Evolutionary conservation across 37 sponge, comb jelly and placozoan species (phyloP).

Genomic region (Amphimedon queenslandica): DNA sequence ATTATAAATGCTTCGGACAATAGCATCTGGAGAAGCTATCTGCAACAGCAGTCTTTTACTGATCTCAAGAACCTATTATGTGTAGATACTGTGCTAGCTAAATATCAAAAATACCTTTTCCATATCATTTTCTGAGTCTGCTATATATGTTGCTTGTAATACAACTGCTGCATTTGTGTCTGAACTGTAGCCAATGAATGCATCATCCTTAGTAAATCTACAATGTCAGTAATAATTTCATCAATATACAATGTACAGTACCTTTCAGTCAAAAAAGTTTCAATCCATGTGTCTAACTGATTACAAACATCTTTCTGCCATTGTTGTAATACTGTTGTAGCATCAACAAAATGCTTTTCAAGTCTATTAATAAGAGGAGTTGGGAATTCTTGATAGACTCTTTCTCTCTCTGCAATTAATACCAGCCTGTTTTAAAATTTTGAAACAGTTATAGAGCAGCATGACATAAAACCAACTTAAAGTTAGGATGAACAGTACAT

Average conservation of each 20-base stretch:
- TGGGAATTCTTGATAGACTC: conserved; percentile 57
- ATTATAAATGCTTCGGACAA: conserved; percentile 22
- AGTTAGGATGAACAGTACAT: conserved; percentile 45
- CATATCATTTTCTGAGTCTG: no score
- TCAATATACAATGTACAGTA: no score
- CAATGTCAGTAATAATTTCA: no score
- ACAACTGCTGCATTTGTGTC: conserved; percentile 78
- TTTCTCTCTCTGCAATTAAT: conserved; percentile 36
- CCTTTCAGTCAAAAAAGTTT: neutral
- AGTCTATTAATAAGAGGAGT: conserved; percentile 62
- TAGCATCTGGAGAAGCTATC: conserved; percentile 59
- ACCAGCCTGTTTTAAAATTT: conserved; percentile 9
- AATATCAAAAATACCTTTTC: no score
- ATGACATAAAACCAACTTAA: conserved; percentile 11
- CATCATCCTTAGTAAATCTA: conserved; percentile 47
- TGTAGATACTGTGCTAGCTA: no score
- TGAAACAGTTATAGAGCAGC: neutral
- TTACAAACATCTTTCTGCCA: conserved; percentile 11
- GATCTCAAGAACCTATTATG: conserved; percentile 25
- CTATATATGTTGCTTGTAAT: no score
- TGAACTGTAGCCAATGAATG: conserved; percentile 69
- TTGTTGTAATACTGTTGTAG: conserved; percentile 7
- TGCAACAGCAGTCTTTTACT: conserved; percentile 54
- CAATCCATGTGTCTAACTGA: conserved; percentile 7
- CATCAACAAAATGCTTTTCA: conserved; percentile 62